Evolutionary conservation across 2,888 invertebrate genomes (phyloP).

Genomic region (Tineola bisselliella): DNA sequence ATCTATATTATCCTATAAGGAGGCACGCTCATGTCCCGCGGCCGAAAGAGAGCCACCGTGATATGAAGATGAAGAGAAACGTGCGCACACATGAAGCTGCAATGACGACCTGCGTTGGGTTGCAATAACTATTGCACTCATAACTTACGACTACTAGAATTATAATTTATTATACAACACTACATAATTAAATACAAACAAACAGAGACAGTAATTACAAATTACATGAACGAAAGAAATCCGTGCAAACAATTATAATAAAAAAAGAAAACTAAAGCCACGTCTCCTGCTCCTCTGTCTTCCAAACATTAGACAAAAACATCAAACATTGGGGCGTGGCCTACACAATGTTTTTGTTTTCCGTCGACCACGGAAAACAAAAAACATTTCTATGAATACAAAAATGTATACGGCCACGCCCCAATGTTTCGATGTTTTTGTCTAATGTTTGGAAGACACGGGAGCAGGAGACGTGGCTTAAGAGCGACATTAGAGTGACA

Average conservation of each 20-base stretch:
- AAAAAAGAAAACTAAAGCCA: conserved; percentile 19
- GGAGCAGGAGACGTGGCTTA: too few relatives aligned
- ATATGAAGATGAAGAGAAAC: neutral
- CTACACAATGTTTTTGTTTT: too few relatives aligned
- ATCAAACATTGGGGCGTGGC: too few relatives aligned
- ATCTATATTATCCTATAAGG: neutral
- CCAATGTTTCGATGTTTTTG: too few relatives aligned
- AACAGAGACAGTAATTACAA: conserved; percentile 65
- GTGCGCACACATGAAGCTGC: neutral
- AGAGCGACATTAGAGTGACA: too few relatives aligned
- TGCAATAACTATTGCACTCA: conserved; percentile 59
- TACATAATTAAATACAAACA: conserved; percentile 62
- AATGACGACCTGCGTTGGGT: neutral
- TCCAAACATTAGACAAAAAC: too few relatives aligned
- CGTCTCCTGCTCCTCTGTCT: too few relatives aligned
- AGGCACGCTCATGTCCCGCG: neutral
- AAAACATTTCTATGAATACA: too few relatives aligned
- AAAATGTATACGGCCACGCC: too few relatives aligned
- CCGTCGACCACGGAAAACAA: too few relatives aligned
- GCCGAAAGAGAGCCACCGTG: neutral
- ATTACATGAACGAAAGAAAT: conserved; percentile 36
- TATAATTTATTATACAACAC: conserved; percentile 59
- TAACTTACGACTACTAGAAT: conserved; percentile 54
- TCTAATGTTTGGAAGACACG: too few relatives aligned
- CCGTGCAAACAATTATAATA: conserved; percentile 61